Percentiles rank a stretch among this genome's conserved stretches.
phyloP scores from a whole-genome alignment of 2,113 vertebrate genomes.

The Arvicanthis niloticus region DNA sequence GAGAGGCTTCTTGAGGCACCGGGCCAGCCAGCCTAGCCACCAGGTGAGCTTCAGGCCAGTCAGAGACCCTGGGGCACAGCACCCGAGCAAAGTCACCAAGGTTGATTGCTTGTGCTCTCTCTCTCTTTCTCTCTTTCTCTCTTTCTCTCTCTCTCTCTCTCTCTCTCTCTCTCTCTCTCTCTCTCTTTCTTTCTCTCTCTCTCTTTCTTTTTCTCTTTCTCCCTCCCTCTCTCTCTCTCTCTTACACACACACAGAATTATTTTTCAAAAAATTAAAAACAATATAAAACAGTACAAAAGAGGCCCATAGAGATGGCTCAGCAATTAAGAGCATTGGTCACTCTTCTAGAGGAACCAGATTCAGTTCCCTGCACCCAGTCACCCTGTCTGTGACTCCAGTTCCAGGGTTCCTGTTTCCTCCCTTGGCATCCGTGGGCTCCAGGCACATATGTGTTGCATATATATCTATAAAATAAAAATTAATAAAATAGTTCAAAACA shows the following conservation, averaged over 20 bases:
- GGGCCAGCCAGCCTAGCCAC: too few species aligned
- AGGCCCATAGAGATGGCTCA: background rate
- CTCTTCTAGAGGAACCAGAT: background rate
- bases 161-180: background rate
- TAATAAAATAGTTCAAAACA: background rate
- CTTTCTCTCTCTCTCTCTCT: background rate
- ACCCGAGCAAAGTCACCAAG: background rate
- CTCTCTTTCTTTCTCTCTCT: background rate
- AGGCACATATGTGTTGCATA: background rate
- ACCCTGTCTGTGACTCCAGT: background rate
- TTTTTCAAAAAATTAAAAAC: conserved; percentile 16
- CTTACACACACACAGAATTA: background rate
- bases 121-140: background rate
- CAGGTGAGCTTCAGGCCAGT: background rate
- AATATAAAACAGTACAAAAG: background rate
- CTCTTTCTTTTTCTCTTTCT: background rate
- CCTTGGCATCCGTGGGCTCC: background rate
- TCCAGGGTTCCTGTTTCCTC: background rate
- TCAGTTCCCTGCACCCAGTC: background rate
- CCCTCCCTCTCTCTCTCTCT: background rate
- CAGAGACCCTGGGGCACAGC: background rate
- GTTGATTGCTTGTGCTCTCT: background rate
- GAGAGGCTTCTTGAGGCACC: background rate
- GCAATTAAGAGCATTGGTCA: background rate
- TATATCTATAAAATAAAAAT: background rate